Conservation (phyloP, 2,797 vertebrate genomes). For the Trachurus trachurus region DNA sequence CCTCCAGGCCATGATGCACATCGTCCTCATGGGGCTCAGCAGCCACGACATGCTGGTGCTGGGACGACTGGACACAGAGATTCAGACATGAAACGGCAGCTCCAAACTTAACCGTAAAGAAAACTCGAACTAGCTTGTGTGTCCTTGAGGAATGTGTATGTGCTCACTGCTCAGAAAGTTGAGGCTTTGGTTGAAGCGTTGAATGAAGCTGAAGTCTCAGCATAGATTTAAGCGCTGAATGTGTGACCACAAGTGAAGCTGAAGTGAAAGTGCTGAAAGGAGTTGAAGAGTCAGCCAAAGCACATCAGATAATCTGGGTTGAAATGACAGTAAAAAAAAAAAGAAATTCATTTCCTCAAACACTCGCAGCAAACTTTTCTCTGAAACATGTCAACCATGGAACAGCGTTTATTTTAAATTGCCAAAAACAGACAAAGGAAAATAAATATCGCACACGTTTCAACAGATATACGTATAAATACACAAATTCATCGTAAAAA, state of each 20-base stretch:
- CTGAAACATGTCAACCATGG: constrained; percentile 16
- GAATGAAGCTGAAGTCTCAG: too few species aligned
- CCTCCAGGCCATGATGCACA: constrained; percentile 79
- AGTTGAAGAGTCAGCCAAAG: too few species aligned
- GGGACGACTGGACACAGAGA: constrained; percentile 75
- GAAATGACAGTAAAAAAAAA: neutral
- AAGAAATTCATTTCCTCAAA: neutral
- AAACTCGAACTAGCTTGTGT: neutral
- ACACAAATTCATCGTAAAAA: constrained; percentile 81
- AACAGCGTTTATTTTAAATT: constrained; percentile 79
- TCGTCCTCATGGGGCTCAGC: constrained; percentile 71
- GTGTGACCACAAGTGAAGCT: too few species aligned
- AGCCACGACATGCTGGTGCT: constrained; percentile 80
- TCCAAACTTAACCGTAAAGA: neutral
- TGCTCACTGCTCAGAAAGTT: neutral
- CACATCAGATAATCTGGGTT: too few species aligned
- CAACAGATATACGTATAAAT: constrained; percentile 78
- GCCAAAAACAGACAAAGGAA: constrained; percentile 74
- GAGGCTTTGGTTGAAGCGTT: too few species aligned
- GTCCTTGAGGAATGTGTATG: too few species aligned
- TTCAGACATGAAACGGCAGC: constrained; percentile 7
- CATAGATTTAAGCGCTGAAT: too few species aligned
- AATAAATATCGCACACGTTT: constrained; percentile 80
- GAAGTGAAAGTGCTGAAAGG: too few species aligned
- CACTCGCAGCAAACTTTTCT: too few species aligned